A percentile compares a stretch with the other conserved stretches of the same genome.
Conservation (phyloP, 92 coral and sea anemone species). For the Palythoa heliodiscus region DNA sequence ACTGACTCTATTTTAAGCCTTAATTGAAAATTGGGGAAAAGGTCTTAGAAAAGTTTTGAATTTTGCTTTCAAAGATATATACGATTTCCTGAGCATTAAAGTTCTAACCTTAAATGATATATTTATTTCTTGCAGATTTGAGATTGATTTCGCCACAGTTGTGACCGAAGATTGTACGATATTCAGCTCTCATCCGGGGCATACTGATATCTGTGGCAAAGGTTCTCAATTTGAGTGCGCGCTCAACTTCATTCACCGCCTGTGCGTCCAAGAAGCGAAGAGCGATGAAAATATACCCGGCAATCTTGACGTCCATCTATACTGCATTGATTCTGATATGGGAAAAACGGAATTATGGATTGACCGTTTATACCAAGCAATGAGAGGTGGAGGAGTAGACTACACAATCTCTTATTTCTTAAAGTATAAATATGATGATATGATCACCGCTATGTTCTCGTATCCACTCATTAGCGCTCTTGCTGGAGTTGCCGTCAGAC, state of each 20-base stretch:
- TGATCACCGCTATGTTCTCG: slow-evolving; percentile 51
- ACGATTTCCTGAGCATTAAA: too few relatives aligned
- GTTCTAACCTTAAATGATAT: too few relatives aligned
- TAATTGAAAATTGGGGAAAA: too few relatives aligned
- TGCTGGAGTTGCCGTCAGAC: slow-evolving; percentile 46
- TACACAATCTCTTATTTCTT: slow-evolving; percentile 19
- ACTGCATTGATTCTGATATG: slow-evolving; percentile 46
- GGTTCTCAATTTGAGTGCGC: slow-evolving; percentile 64
- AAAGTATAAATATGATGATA: slow-evolving; percentile 51
- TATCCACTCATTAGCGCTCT: slow-evolving; percentile 47
- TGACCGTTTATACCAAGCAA: slow-evolving; percentile 24
- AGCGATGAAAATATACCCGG: slow-evolving; percentile 12
- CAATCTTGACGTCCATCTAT: slow-evolving; percentile 15
- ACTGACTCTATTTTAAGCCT: too few relatives aligned
- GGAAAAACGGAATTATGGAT: slow-evolving; percentile 22
- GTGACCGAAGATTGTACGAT: slow-evolving; percentile 56
- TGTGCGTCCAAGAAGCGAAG: slow-evolving; percentile 4
- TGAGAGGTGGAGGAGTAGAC: slow-evolving; percentile 4
- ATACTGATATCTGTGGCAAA: slow-evolving; percentile 53
- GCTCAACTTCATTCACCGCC: slow-evolving; percentile 45
- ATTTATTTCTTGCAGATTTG: slow-evolving; percentile 31
- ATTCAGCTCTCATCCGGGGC: slow-evolving; percentile 46
- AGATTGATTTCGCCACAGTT: slow-evolving; percentile 57
- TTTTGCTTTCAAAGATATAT: too few relatives aligned
- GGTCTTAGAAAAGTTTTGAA: too few relatives aligned